Evolutionary conservation across 1,140 invertebrate genomes (phyloP).

Genomic region (Metaphire vulgaris): DNA sequence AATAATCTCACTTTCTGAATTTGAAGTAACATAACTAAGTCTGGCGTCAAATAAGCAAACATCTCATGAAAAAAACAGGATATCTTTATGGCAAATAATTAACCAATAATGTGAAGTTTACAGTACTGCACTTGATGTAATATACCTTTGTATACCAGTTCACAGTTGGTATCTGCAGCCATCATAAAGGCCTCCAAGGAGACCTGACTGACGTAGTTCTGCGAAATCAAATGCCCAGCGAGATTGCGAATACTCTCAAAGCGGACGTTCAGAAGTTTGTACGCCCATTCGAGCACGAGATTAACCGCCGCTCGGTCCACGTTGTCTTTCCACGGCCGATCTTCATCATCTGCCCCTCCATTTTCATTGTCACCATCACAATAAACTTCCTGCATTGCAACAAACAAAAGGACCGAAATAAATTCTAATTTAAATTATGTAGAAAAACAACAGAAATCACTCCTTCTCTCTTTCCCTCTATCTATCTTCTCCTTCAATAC

Average conservation of each 20-base stretch:
- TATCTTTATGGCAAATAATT: too few relatives aligned
- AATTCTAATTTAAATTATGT: too few relatives aligned
- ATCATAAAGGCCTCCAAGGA: background rate
- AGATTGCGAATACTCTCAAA: background rate
- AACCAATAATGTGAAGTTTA: too few relatives aligned
- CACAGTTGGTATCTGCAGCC: background rate
- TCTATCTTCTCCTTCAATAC: too few relatives aligned
- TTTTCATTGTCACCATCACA: background rate
- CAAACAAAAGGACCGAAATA: background rate
- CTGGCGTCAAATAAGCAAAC: too few relatives aligned
- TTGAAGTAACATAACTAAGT: too few relatives aligned
- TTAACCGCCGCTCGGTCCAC: background rate
- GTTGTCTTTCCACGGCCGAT: too few relatives aligned
- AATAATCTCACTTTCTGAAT: too few relatives aligned
- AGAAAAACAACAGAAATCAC: too few relatives aligned
- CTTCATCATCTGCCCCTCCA: background rate
- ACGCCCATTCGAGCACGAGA: background rate
- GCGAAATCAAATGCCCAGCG: background rate
- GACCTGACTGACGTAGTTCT: background rate
- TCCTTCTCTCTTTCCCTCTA: too few relatives aligned
- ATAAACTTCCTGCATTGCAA: background rate
- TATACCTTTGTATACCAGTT: background rate
- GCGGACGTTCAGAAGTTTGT: background rate
- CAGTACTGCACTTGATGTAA: too few relatives aligned
- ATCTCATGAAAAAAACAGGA: too few relatives aligned